phyloP scores from a whole-genome alignment of 2,888 invertebrate species.

The Pheosia gnoma region DNA sequence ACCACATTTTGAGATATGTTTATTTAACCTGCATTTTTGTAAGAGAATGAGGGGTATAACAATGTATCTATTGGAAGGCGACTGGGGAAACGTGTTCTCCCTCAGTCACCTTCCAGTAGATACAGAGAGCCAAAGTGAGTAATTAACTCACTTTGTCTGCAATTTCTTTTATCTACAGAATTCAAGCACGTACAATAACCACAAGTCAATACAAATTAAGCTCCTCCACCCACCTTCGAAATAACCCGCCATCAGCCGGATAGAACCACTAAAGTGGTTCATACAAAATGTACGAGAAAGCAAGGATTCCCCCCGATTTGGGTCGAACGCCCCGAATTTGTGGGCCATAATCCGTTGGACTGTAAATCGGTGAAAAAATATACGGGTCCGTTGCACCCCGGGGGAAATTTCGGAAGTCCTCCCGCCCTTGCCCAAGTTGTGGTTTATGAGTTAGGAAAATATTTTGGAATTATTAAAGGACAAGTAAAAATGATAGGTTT shows the following conservation, averaged over 20 bases:
- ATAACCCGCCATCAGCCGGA: background rate
- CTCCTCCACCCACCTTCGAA: background rate
- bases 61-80: no score
- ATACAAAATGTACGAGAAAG: slow-evolving; percentile 16
- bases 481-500: background rate
- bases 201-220: background rate
- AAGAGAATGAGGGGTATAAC: no score
- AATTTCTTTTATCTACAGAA: background rate
- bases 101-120: no score
- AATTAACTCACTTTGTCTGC: no score
- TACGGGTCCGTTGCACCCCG: slow-evolving; percentile 23
- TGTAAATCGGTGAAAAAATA: slow-evolving; percentile 42
- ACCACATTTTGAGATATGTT: no score
- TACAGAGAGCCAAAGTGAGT: no score
- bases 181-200: background rate
- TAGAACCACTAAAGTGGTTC: slow-evolving; percentile 11
- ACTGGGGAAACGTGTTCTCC: no score
- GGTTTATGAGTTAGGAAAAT: background rate
- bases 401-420: slow-evolving; percentile 30
- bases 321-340: slow-evolving; percentile 19
- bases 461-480: background rate
- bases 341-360: slow-evolving; percentile 28
- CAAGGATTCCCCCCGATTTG: slow-evolving; percentile 8
- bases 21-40: no score
- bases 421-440: background rate